These are phyloP conservation scores for Coremacera marginata DNA, from an alignment of 2,888 invertebrate genomes.

Conservation along the genomic window DNA sequence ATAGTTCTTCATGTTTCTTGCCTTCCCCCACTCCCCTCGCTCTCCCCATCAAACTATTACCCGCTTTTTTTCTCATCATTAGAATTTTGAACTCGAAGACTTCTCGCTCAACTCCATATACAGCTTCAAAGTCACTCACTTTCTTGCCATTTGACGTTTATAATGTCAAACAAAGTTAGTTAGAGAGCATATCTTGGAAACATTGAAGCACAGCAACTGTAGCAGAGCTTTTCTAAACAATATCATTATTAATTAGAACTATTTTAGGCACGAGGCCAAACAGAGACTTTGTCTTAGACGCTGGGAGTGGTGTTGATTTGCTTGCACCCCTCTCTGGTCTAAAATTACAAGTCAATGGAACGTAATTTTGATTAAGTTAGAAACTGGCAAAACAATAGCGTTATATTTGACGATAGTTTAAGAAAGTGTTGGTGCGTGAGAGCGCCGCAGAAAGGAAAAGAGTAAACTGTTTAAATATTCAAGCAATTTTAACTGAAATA, in stretches of 20 bases:
- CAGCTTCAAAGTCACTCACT: background rate
- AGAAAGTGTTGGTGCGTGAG: too few relatives aligned
- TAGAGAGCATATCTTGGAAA: background rate
- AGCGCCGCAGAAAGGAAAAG: too few relatives aligned
- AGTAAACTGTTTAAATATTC: too few relatives aligned
- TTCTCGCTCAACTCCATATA: background rate
- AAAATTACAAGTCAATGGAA: constrained; percentile 10
- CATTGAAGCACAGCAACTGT: background rate
- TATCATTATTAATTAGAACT: constrained; percentile 33
- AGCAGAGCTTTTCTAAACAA: constrained; percentile 29
- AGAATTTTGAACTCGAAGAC: background rate
- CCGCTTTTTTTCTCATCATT: background rate
- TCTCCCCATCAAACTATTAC: too few relatives aligned
- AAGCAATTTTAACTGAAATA: too few relatives aligned
- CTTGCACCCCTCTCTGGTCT: background rate
- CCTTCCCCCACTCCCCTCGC: too few relatives aligned
- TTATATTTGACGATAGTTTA: too few relatives aligned
- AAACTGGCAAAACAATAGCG: background rate
- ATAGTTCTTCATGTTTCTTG: too few relatives aligned
- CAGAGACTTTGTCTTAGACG: background rate
- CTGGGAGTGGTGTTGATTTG: background rate
- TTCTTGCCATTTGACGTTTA: constrained; percentile 25
- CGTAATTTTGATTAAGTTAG: constrained; percentile 9
- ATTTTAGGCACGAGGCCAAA: background rate
- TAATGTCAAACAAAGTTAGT: constrained; percentile 34